phyloP scores from a whole-genome alignment of 1,140 invertebrate genomes.

The Oryzaephilus surinamensis region DNA sequence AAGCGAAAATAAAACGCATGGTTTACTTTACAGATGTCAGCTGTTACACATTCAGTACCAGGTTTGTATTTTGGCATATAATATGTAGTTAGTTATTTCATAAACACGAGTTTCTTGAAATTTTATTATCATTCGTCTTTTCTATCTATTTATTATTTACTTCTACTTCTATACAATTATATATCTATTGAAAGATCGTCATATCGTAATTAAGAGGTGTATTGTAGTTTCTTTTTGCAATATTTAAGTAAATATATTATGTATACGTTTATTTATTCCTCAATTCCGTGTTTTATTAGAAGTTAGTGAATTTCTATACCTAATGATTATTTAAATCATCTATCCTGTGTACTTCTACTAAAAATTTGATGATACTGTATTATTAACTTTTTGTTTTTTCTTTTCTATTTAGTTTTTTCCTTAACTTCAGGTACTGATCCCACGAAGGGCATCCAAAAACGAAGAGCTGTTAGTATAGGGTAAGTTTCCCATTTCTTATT shows the following conservation, averaged over 20 bases:
- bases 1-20: constrained; percentile 27
- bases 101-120: too few relatives aligned
- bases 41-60: constrained; percentile 53
- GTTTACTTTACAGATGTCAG: constrained; percentile 49
- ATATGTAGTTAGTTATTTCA: too few relatives aligned
- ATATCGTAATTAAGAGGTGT: background rate
- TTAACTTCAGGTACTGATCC: constrained; percentile 44
- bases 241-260: constrained; percentile 11
- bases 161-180: too few relatives aligned
- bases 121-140: too few relatives aligned
- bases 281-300: background rate
- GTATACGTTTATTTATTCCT: background rate
- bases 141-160: too few relatives aligned
- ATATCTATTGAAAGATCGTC: too few relatives aligned
- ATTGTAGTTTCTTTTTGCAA: background rate
- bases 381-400: background rate
- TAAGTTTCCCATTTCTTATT: too few relatives aligned
- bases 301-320: too few relatives aligned
- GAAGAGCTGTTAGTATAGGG: constrained; percentile 47
- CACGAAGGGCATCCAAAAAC: constrained; percentile 49
- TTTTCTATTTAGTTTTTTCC: constrained; percentile 1
- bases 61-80: constrained; percentile 42
- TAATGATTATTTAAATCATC: background rate
- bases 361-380: background rate
- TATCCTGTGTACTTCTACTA: background rate